Conservation (phyloP, 1,140 invertebrate species). For the Temnothorax longispinosus region DNA sequence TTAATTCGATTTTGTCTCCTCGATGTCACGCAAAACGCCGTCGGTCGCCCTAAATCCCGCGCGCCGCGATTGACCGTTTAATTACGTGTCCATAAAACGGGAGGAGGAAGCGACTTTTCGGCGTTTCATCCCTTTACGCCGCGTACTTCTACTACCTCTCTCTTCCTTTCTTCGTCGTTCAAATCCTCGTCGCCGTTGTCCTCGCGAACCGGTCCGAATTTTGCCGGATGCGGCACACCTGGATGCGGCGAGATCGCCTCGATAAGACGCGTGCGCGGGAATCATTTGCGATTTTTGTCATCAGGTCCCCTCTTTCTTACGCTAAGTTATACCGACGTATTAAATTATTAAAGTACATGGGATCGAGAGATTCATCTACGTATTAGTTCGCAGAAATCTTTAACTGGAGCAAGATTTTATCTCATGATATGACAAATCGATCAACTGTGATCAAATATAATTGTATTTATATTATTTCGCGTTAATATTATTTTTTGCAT, state of each 20-base stretch:
- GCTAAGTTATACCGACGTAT: not conserved
- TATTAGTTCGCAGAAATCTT: not conserved
- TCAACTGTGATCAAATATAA: not conserved
- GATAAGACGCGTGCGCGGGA: slow-evolving; percentile 25
- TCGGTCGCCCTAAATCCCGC: slow-evolving; percentile 54
- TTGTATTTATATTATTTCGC: not conserved
- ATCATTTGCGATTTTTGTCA: slow-evolving; percentile 26
- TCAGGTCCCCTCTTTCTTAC: not conserved
- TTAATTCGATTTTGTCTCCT: slow-evolving; percentile 54
- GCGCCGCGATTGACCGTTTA: slow-evolving; percentile 64
- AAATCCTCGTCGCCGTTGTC: not conserved
- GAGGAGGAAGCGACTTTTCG: slow-evolving; percentile 65
- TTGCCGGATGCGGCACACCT: slow-evolving; percentile 33
- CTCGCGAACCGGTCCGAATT: slow-evolving; percentile 44
- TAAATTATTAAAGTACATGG: not conserved
- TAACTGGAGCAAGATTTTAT: not conserved
- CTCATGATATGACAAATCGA: not conserved
- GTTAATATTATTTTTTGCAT: not conserved
- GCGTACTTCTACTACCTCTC: not conserved
- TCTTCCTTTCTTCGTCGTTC: not conserved
- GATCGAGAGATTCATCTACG: not conserved
- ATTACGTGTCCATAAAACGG: slow-evolving; percentile 73
- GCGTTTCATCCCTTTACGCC: slow-evolving; percentile 21
- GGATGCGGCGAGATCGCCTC: slow-evolving; percentile 34
- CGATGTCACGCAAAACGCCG: slow-evolving; percentile 55